A percentile compares a stretch with the other conserved stretches of the same genome.
phyloP scores from a whole-genome alignment of 2,113 vertebrate genomes.

The Callaeas wilsoni region DNA sequence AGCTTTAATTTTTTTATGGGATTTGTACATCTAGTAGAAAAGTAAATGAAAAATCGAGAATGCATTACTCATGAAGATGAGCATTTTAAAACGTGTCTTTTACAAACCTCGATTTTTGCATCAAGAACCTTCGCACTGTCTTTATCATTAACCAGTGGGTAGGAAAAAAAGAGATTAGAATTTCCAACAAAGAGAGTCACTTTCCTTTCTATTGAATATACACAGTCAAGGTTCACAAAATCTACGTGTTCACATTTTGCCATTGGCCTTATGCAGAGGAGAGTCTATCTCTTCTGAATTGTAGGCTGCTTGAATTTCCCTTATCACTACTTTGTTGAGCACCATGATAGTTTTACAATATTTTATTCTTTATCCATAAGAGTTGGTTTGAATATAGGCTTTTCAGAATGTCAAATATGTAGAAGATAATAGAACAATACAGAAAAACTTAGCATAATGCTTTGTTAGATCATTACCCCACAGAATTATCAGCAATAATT shows the following conservation, averaged over 20 bases:
- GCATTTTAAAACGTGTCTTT: not conserved
- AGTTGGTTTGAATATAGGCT: not conserved
- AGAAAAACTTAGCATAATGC: not conserved
- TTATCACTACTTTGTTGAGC: not conserved
- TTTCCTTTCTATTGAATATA: not conserved
- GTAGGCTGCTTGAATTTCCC: not conserved
- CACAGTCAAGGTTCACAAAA: not conserved
- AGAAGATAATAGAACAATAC: not conserved
- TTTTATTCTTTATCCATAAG: not conserved
- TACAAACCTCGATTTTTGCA: not conserved
- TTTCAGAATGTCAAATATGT: not conserved
- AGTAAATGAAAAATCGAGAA: constrained; percentile 18
- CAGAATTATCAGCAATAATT: not conserved
- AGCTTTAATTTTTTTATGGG: constrained; percentile 29
- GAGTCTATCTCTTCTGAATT: not conserved
- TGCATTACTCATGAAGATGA: not conserved
- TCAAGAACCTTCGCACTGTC: not conserved
- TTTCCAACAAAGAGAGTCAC: not conserved
- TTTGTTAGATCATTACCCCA: not conserved
- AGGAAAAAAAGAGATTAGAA: not conserved
- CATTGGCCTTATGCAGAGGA: not conserved
- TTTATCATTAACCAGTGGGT: not conserved
- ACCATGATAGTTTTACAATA: not conserved
- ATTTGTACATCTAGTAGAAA: constrained; percentile 10
- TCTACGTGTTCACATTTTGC: not conserved